A percentile compares a stretch with the other conserved stretches of the same genome.
phyloP scores from a whole-genome alignment of 2,888 invertebrate genomes.

The Drosophila leonis region DNA sequence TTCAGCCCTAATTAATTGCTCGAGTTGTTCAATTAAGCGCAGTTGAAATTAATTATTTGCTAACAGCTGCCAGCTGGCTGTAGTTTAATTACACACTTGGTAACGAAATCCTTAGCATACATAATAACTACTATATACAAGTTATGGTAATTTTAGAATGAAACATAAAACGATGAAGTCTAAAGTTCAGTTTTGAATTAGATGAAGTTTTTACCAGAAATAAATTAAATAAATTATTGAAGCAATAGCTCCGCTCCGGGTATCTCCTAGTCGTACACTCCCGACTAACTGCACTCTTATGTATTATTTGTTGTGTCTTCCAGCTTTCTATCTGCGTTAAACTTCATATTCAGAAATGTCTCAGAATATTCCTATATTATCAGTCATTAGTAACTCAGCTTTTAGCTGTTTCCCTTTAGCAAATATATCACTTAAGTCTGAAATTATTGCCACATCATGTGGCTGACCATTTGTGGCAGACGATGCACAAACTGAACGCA shows the following conservation, averaged over 20 bases:
- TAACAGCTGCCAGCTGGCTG: background rate
- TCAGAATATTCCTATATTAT: background rate
- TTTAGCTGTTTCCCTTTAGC: slow-evolving; percentile 2
- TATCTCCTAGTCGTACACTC: background rate
- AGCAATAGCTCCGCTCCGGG: background rate
- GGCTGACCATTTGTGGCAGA: slow-evolving; percentile 43
- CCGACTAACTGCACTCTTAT: background rate
- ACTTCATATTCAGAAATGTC: too few species aligned
- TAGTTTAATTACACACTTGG: slow-evolving; percentile 1
- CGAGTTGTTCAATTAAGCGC: slow-evolving; percentile 7
- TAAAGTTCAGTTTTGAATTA: background rate
- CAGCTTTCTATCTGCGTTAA: too few species aligned
- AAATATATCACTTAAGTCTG: slow-evolving; percentile 45
- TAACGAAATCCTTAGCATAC: slow-evolving; percentile 3
- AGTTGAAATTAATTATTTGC: background rate
- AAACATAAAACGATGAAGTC: background rate
- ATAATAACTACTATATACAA: background rate
- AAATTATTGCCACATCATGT: slow-evolving; percentile 55
- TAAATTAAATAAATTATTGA: too few species aligned
- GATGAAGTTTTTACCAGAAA: too few species aligned
- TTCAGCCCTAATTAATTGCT: slow-evolving; percentile 6
- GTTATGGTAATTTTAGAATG: background rate
- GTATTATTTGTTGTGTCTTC: too few species aligned
- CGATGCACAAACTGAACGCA: slow-evolving; percentile 64
- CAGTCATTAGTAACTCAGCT: background rate